Evolutionary conservation across 2,113 vertebrate species (phyloP), one percentile per base, ranked within the genome.

Genomic region (Ophthalmotilapia sp.): DNA sequence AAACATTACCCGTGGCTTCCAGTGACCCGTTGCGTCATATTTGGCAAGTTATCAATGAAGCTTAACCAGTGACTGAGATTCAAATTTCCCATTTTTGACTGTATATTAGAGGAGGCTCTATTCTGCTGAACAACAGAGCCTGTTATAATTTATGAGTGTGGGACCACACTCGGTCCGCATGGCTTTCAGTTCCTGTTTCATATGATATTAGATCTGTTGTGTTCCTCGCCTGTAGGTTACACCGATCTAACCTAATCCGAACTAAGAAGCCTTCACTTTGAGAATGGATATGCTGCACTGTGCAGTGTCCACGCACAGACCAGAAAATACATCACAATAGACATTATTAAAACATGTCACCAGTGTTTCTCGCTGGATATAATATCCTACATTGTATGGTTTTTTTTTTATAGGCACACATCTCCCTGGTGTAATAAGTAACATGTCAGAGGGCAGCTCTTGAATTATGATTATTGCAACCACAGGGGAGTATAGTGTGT

Each of bases 401-500:
- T 68, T 54, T 87, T n/a, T 89, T 89, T 90, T 47, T 84, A 88
- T 79, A 86, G 80, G 55, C 77, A 56, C 40, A 51, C 88, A 58
- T 89, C 26, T 84, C 91, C 86, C 82, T 6, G 6, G 83, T 80
- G 90, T 82, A 93, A 91, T 89, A 82, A 89, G 77, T 53, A 81
- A 65, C 7, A 54, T 89, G 95, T 94, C 93, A 94, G 73, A 89
- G 94, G 91, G 92, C 95, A 92, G 87, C 62, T 80, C 92, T 86
- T 86, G 91, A 94, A 91, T 95, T 95, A 95, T 96, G 93, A 94
- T 95, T 94, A 93, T 91, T 92, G 88, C 42, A 75, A 91, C 86
- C 87, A 81, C 90, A 65, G 80, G 85, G 90, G 90, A 90, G 86
- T 84, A 23, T 5, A 8, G 80, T 42, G 86, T 82, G 87, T 90